Base-by-base conservation (phyloP, 2,888 invertebrate species). In the Lasioglossum malachurum region DNA sequence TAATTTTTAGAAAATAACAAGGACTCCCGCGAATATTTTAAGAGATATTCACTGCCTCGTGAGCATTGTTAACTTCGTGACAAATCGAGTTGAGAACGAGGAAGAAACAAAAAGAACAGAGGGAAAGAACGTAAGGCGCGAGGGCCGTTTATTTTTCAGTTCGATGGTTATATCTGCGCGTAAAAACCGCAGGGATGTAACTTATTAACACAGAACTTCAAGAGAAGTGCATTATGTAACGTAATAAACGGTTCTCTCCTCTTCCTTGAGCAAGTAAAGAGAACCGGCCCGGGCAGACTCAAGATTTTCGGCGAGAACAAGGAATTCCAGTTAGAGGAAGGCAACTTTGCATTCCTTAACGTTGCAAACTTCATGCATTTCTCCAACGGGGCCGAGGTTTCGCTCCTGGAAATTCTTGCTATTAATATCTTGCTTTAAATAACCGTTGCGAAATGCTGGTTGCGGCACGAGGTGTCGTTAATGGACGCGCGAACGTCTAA, bases 271-370 rank as follows among this genome's bases (percentile, higher is more conserved):
- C 7, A 8, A 31, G 31, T 7, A 19, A 64, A 31, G 31, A 35
- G 16, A 19, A 44, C 19, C 67, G 64, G 64, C 14, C 4, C 1
- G 10, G 60, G 4, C 27, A 27, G 60, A 14, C 14, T 14, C 27
- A 14, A 60, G 60, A 35, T 67, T 35, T 67, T 67, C 67, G 67
- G 67, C 19, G 67, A 35, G 35, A 67, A 67, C 35, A 67, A 67
- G 67, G 67, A 67, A 35, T 35, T 35, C 67, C 16, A 67, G 35
- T 35, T 67, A 31, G 16, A 7, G 31, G n/a, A 1, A 60, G 19
- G 16, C 5, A 67, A 31, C 31, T 67, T 67, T 19, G 31, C 67
- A 35, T 67, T 31, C 16, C 67, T 19, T 31, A 31, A 35, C 19
- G 67, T 31, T 64, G 64, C 31, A 35, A 31, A 16, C 31, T 35